phyloP scores from a whole-genome alignment of 2,113 vertebrate genomes.

The Mormyrus lacerda region DNA sequence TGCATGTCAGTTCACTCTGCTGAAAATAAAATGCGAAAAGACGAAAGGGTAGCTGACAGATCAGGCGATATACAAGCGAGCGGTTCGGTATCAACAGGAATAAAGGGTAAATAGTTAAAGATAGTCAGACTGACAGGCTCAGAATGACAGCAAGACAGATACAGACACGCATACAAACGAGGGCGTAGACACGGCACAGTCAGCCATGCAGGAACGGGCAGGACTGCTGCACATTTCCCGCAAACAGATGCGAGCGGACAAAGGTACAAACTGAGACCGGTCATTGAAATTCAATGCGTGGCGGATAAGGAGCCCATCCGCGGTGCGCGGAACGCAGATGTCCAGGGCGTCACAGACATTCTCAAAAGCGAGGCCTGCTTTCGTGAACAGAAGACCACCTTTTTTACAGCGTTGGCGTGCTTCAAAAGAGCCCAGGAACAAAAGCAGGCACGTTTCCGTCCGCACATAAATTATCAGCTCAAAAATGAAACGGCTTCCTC shows the following conservation, averaged over 20 bases:
- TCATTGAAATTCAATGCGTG: background rate
- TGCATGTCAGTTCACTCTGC: background rate
- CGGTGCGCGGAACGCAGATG: background rate
- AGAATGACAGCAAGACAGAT: background rate
- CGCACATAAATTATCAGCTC: slow-evolving; percentile 42
- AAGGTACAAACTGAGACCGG: background rate
- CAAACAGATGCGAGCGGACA: slow-evolving; percentile 3
- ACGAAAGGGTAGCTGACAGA: background rate
- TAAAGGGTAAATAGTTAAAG: background rate
- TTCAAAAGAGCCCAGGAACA: slow-evolving; percentile 53
- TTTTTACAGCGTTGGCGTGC: slow-evolving; percentile 57
- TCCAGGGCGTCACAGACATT: background rate
- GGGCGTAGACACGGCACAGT: background rate
- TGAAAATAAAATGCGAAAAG: background rate
- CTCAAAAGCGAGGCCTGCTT: background rate
- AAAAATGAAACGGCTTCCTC: slow-evolving; percentile 47
- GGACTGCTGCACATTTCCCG: background rate
- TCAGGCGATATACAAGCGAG: background rate
- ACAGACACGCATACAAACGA: background rate
- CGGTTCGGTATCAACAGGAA: background rate
- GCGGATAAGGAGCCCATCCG: background rate
- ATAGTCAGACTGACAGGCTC: background rate
- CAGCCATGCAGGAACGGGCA: background rate
- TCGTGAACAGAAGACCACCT: slow-evolving; percentile 35
- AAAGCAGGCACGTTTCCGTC: slow-evolving; percentile 48